Percentiles rank a stretch among this genome's conserved stretches.
Evolutionary conservation across 2,113 vertebrate genomes (phyloP).

Genomic region (Bombycilla garrulus): DNA sequence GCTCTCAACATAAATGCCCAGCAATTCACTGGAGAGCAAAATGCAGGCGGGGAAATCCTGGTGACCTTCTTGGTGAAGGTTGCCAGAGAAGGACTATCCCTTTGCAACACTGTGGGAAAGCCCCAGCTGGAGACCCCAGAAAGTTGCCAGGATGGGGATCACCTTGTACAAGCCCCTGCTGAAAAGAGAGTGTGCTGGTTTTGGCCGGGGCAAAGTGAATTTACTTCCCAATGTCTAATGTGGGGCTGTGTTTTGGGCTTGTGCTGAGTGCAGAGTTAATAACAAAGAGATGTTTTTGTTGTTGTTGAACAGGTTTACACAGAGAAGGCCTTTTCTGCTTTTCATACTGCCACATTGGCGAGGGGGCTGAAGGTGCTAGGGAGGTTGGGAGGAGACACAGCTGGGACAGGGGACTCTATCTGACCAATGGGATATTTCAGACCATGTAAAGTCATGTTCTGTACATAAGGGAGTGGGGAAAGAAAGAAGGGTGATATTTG

Average conservation of each 20-base stretch:
- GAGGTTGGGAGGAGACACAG: not conserved
- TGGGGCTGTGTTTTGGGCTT: not conserved
- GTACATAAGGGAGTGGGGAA: accelerated
- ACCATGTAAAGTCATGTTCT: not conserved
- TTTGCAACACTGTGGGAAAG: not conserved
- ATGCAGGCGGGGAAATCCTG: too few species aligned
- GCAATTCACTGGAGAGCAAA: not conserved
- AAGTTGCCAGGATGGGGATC: not conserved
- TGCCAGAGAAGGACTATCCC: not conserved
- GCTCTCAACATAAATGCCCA: not conserved
- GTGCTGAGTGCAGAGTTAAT: not conserved
- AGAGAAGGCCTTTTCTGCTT: not conserved
- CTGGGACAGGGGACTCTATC: not conserved
- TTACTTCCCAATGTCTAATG: not conserved
- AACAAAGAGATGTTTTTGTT: not conserved
- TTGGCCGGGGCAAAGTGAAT: not conserved
- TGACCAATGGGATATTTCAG: not conserved
- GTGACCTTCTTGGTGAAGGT: not conserved
- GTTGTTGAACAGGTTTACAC: not conserved
- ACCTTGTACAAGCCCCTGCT: not conserved
- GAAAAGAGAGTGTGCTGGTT: not conserved
- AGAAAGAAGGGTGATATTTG: not conserved
- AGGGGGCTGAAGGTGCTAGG: accelerated
- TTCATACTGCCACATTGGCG: accelerated
- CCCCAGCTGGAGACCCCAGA: not conserved